Base-by-base conservation (phyloP, 2,797 vertebrate genomes). In the Knipowitschia caucasica region DNA sequence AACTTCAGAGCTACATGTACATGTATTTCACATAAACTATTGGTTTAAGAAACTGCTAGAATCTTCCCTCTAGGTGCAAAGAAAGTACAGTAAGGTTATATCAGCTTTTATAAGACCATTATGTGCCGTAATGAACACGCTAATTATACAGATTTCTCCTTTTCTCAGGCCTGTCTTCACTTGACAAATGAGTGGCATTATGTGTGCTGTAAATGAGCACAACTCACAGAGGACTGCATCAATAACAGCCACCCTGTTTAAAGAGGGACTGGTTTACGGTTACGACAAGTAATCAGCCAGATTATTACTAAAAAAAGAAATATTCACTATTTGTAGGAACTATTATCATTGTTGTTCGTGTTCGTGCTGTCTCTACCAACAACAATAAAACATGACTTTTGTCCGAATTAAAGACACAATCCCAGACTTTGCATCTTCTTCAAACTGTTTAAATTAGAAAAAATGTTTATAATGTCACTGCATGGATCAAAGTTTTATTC, bases 21-120 rank as follows among this genome's bases (percentile, higher is more conserved):
- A n/a, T n/a, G n/a, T n/a, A n/a, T n/a, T n/a, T n/a, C n/a, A n/a
- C n/a, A n/a, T n/a, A n/a, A n/a, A n/a, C n/a, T n/a, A n/a, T n/a
- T n/a, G n/a, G n/a, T n/a, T n/a, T n/a, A n/a, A n/a, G n/a, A n/a
- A n/a, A n/a, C n/a, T n/a, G n/a, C n/a, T n/a, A n/a, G n/a, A n/a
- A n/a, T n/a, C n/a, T n/a, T n/a, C n/a, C n/a, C n/a, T n/a, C n/a
- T n/a, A n/a, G n/a, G n/a, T n/a, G n/a, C n/a, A n/a, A n/a, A n/a
- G n/a, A n/a, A n/a, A n/a, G n/a, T n/a, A n/a, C n/a, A n/a, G n/a
- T n/a, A n/a, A n/a, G n/a, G n/a, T n/a, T 44, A 42, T 35, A 64
- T 62, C 53, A 50, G 45, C 67, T 47, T 39, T 69, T 40, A 35
- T 11, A 55, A 72, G 68, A 62, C 63, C 74, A 69, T 76, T 80